These are phyloP conservation scores for Ivindomyrus marchei DNA, from an alignment of 2,113 vertebrate species.

Conservation along the genomic window DNA sequence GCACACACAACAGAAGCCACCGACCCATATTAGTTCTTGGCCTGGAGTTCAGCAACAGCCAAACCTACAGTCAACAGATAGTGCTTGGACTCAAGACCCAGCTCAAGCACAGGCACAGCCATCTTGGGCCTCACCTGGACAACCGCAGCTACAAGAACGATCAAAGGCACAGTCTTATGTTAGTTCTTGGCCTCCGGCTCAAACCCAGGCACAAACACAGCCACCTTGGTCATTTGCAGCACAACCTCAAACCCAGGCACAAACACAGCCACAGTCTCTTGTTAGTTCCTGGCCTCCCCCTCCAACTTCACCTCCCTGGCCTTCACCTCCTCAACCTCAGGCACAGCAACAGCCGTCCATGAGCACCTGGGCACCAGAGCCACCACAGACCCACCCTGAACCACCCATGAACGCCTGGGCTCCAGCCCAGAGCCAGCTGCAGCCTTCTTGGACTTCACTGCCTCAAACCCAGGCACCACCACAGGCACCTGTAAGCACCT, in stretches of 20 bases:
- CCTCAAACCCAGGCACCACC: slow-evolving; percentile 37
- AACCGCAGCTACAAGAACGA: slow-evolving; percentile 28
- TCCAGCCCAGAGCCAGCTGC: slow-evolving; percentile 25
- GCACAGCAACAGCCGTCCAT: slow-evolving; percentile 3
- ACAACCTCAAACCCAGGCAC: slow-evolving; percentile 42
- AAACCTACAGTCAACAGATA: slow-evolving; percentile 29
- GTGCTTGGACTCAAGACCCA: slow-evolving; percentile 52
- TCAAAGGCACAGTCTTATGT: slow-evolving; percentile 38
- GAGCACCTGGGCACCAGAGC: slow-evolving; percentile 11
- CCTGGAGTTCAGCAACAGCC: slow-evolving; percentile 22
- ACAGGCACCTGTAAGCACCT: slow-evolving; percentile 41
- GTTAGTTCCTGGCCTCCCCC: slow-evolving; percentile 1
- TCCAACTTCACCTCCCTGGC: slow-evolving; percentile 49
- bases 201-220: slow-evolving; percentile 39
- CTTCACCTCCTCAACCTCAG: slow-evolving; percentile 30
- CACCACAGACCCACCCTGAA: neutral
- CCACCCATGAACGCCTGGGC: slow-evolving; percentile 42
- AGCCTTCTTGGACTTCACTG: slow-evolving; percentile 20
- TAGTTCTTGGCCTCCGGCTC: slow-evolving; percentile 51
- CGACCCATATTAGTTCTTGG: slow-evolving; percentile 26
- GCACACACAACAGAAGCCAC: slow-evolving; percentile 25
- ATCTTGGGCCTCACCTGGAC: slow-evolving; percentile 39
- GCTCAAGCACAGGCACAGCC: slow-evolving; percentile 46
- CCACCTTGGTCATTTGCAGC: neutral
- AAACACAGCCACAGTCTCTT: neutral